Base-by-base conservation (phyloP, 2,113 vertebrate species). In the Carassius auratus region DNA sequence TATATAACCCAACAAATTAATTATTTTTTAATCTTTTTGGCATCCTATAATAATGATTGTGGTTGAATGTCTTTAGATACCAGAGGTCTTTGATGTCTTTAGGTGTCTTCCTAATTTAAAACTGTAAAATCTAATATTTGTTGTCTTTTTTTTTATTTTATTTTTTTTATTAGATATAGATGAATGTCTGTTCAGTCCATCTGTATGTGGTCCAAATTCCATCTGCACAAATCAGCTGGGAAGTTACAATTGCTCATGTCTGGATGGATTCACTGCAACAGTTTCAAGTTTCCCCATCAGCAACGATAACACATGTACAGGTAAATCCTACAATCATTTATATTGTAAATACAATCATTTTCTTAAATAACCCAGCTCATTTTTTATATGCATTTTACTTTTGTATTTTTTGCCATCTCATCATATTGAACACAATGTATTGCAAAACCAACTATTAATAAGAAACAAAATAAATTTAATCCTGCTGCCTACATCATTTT, bases 21-120 rank as follows among this genome's bases (percentile, higher is more conserved):
- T 33, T 0, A 30, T 68, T 33, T 15, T 33, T 6, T 0, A 36
- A 30, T 6, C 0, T 8, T 3, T 17, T 68, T 0, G 1, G 0
- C 1, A 0, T 33, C 14, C 3, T 33, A 0, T 6, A 8, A 33
- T 17, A 15, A 66, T 33, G 1, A 57, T 50, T 50, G 12, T 17
- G 1, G 7, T 17, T 33, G 1, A 15, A 15, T 68, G 3, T 33
- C 26, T 38, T 45, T 45, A 45, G 42, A 45, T 42, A 42, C 42
- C 42, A 42, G 42, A 42, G 8, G 42, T 45, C 8, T 68, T 33
- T 33, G 0, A 68, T 15, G 6, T 66, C 62, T 64, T 26, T 64
- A 30, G 23, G 0, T 26, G 23, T 64, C 1, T 30, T 12, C 23
- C 62, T 6, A 66, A 15, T 30, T 30, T 66, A 64, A 64, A 64